Evolutionary conservation across 2,888 invertebrate species (phyloP).

Genomic region (Nasonovia ribisnigri): DNA sequence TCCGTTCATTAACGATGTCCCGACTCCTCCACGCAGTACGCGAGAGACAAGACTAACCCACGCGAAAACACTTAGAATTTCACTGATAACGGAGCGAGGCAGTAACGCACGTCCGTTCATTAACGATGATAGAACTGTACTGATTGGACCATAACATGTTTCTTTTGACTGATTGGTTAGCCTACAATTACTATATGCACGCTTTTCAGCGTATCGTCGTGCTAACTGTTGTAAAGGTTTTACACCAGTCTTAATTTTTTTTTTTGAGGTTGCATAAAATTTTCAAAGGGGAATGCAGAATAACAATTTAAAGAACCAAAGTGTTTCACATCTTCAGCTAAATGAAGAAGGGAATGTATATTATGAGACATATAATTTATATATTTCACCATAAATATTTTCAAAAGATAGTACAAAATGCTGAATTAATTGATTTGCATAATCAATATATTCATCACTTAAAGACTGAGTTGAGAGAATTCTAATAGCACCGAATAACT

Average conservation of each 20-base stretch:
- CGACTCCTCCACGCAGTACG: too few species aligned
- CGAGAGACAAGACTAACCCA: too few species aligned
- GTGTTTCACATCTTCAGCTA: not conserved
- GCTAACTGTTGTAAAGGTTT: constrained; percentile 4
- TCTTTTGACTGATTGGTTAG: not conserved
- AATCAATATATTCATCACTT: not conserved
- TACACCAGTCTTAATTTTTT: constrained; percentile 22
- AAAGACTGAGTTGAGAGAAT: not conserved
- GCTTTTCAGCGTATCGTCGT: not conserved
- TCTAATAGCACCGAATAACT: not conserved
- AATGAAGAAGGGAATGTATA: constrained; percentile 6
- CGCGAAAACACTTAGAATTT: too few species aligned
- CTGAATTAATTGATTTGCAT: not conserved
- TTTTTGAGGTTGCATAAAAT: constrained; percentile 67
- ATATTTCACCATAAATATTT: not conserved
- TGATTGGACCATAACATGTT: not conserved
- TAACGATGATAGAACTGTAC: too few species aligned
- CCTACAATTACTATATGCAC: not conserved
- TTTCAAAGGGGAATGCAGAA: constrained; percentile 67
- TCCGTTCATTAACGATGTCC: too few species aligned
- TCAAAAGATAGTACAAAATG: constrained; percentile 11
- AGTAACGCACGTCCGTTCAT: too few species aligned
- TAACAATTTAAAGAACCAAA: not conserved
- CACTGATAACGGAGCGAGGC: too few species aligned
- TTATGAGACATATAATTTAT: constrained; percentile 22